Percentiles rank a stretch among this genome's conserved stretches.
phyloP scores from a whole-genome alignment of 2,888 invertebrate genomes.

The Clivina fossor region DNA sequence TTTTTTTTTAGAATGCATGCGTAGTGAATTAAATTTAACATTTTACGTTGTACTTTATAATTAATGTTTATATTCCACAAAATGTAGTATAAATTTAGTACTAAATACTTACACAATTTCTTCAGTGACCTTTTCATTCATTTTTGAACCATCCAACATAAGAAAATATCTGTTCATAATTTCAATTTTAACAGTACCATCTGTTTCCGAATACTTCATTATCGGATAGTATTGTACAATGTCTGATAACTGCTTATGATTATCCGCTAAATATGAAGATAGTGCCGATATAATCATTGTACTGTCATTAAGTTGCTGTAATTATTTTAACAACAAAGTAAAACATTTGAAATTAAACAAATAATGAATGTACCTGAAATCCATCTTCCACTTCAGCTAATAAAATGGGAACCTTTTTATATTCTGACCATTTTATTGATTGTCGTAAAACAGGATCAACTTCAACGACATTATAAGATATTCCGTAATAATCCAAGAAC shows the following conservation, averaged over 20 bases:
- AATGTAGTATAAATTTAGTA: too few species aligned
- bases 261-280: constrained; percentile 72
- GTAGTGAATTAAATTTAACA: too few species aligned
- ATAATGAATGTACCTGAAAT: constrained; percentile 60
- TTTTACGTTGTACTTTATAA: too few species aligned
- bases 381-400: constrained; percentile 73
- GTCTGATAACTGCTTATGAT: constrained; percentile 63
- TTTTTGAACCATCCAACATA: constrained; percentile 69
- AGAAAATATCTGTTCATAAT: constrained; percentile 86
- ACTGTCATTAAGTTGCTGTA: constrained; percentile 87
- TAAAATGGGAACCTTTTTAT: constrained; percentile 94
- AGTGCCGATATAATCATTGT: constrained; percentile 90
- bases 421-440: constrained; percentile 89
- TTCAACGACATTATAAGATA: constrained; percentile 94
- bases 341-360: too few species aligned
- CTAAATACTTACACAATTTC: constrained; percentile 62
- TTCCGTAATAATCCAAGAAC: constrained; percentile 87
- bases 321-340: too few species aligned
- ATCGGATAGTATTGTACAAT: constrained; percentile 76
- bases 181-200: constrained; percentile 69
- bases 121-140: constrained; percentile 57
- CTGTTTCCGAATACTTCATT: constrained; percentile 66
- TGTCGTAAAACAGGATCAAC: constrained; percentile 93
- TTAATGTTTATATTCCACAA: too few species aligned
- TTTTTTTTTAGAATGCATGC: too few species aligned